phyloP scores from a whole-genome alignment of 2,888 invertebrate genomes.

The Harpalus rufipes region DNA sequence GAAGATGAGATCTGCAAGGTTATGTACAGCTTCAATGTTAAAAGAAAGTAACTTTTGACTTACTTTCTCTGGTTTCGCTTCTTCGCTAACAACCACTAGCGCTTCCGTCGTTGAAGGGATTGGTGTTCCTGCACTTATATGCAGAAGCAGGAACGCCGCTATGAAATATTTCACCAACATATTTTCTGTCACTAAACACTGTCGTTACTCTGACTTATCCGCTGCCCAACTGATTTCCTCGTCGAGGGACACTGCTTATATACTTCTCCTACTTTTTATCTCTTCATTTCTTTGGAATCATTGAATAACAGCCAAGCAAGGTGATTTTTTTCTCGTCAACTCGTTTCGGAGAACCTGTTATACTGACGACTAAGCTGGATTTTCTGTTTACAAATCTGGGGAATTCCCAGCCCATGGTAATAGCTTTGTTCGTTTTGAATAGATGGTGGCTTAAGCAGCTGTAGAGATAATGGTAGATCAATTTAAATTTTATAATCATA shows the following conservation, averaged over 20 bases:
- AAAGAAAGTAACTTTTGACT: neutral
- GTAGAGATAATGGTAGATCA: neutral
- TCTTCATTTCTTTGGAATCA: constrained; percentile 15
- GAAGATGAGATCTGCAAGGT: neutral
- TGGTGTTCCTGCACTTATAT: constrained; percentile 6
- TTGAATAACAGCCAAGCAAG: constrained; percentile 32
- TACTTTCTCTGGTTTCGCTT: constrained; percentile 3
- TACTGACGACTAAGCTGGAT: neutral
- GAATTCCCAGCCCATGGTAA: constrained; percentile 29
- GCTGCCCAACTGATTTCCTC: constrained; percentile 15
- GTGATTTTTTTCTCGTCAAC: constrained; percentile 17
- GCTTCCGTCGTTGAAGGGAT: neutral
- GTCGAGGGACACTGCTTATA: neutral
- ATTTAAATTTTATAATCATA: neutral
- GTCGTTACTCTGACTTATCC: neutral
- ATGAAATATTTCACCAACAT: constrained; percentile 43
- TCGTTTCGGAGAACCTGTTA: constrained; percentile 44
- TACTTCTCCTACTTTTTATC: constrained; percentile 30
- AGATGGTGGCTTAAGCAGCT: neutral
- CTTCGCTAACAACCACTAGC: constrained; percentile 21
- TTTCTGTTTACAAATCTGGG: constrained; percentile 34
- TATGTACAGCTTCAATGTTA: neutral
- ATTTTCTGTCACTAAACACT: constrained; percentile 8
- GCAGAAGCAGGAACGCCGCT: constrained; percentile 25
- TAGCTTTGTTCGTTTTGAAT: constrained; percentile 1